phyloP scores from a whole-genome alignment of 1,140 invertebrate species.

The Whitmania pigra region DNA sequence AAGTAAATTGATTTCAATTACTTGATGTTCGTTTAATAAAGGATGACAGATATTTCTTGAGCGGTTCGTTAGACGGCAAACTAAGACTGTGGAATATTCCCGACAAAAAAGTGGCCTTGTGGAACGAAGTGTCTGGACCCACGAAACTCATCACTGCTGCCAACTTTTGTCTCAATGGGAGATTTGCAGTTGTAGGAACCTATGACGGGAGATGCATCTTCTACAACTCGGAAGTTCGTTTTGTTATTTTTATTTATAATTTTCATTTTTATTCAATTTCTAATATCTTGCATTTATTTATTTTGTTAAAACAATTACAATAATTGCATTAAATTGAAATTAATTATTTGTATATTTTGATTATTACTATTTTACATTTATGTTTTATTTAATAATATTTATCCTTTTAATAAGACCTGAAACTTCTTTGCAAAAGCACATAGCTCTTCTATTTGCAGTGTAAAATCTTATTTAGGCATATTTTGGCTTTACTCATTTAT shows the following conservation, averaged over 20 bases:
- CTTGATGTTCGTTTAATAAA: background rate
- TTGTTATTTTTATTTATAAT: background rate
- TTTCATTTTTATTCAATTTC: background rate
- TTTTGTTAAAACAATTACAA: too few species aligned
- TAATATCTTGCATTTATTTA: background rate
- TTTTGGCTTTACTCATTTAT: too few species aligned
- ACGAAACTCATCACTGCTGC: constrained; percentile 86
- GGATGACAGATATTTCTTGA: constrained; percentile 67
- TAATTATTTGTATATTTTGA: too few species aligned
- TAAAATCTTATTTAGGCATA: too few species aligned
- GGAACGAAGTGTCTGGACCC: constrained; percentile 68
- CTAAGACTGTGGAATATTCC: constrained; percentile 96
- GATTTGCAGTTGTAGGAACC: constrained; percentile 85
- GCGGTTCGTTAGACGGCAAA: constrained; percentile 87
- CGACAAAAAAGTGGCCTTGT: constrained; percentile 88
- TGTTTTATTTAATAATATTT: too few species aligned
- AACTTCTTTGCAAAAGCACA: too few species aligned
- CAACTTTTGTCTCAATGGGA: constrained; percentile 91
- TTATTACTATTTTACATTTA: too few species aligned
- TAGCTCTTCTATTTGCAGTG: too few species aligned
- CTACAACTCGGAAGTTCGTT: constrained; percentile 71
- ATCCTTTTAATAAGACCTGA: too few species aligned
- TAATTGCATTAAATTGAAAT: too few species aligned
- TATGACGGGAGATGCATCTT: constrained; percentile 97
- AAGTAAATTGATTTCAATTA: too few species aligned